phyloP scores from a whole-genome alignment of 2,113 vertebrate species.

The Myodes glareolus region DNA sequence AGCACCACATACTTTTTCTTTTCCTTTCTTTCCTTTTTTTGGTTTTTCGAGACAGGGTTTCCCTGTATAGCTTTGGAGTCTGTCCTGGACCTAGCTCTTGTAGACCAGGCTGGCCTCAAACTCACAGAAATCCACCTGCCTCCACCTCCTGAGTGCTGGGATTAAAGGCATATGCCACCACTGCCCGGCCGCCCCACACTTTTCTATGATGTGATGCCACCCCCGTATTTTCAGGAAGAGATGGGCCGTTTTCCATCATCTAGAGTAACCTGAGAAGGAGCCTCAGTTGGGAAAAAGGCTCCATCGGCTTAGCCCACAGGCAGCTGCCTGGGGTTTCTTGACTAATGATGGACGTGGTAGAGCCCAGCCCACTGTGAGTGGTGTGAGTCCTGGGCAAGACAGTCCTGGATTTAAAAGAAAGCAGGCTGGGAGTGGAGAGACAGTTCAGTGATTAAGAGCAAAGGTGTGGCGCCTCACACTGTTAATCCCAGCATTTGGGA shows the following conservation, averaged over 20 bases:
- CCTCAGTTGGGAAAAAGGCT: not conserved
- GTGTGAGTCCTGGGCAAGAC: not conserved
- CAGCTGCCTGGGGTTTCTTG: not conserved
- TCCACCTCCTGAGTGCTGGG: no score
- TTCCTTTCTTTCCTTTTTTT: no score
- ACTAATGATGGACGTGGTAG: not conserved
- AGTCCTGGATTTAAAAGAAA: not conserved
- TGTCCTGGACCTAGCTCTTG: no score
- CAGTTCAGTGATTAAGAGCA: not conserved
- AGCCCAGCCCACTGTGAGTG: not conserved
- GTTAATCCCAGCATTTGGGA: not conserved
- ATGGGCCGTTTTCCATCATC: not conserved
- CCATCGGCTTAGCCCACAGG: not conserved
- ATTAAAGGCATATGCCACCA: no score
- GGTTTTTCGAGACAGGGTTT: no score
- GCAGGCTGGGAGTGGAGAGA: not conserved
- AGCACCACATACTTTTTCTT: rapidly evolving
- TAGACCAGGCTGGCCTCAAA: no score
- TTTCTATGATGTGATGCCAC: not conserved
- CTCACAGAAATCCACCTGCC: no score
- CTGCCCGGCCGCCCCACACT: rapidly evolving
- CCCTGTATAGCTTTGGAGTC: no score
- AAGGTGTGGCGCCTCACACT: not conserved
- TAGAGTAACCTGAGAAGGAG: not conserved
- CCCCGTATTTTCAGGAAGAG: not conserved